Conservation (phyloP, 2,888 invertebrate species). For the Rhagonycha fulva region DNA sequence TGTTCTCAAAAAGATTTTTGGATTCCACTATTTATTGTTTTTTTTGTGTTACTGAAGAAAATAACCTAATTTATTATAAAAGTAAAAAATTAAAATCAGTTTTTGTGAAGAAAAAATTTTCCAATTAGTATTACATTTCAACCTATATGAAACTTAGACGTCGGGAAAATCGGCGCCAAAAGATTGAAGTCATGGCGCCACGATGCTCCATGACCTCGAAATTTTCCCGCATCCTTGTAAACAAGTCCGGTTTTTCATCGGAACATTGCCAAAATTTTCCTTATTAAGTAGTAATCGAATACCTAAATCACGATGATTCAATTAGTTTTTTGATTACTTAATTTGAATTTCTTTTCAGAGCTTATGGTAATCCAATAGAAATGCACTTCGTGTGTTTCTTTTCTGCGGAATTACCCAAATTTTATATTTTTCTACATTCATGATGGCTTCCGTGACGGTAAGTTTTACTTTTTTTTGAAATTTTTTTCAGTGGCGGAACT, state of each 20-base stretch:
- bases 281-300: background rate
- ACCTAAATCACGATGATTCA: background rate
- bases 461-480: background rate
- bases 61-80: background rate
- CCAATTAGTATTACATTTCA: background rate
- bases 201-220: constrained; percentile 23
- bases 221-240: constrained; percentile 22
- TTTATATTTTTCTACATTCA: constrained; percentile 5
- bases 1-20: background rate
- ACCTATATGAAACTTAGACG: constrained; percentile 5
- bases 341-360: background rate
- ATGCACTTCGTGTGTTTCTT: constrained; percentile 14
- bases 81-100: no score
- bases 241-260: constrained; percentile 8
- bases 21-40: background rate
- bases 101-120: background rate
- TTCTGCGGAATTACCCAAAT: constrained; percentile 8
- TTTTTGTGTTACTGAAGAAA: background rate
- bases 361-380: constrained; percentile 12
- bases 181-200: constrained; percentile 29
- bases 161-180: constrained; percentile 30
- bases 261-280: constrained; percentile 8
- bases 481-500: background rate
- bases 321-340: background rate
- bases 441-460: constrained; percentile 28